Base-by-base conservation (phyloP, 1,140 invertebrate genomes). In the Eupristina koningsbergeri region DNA sequence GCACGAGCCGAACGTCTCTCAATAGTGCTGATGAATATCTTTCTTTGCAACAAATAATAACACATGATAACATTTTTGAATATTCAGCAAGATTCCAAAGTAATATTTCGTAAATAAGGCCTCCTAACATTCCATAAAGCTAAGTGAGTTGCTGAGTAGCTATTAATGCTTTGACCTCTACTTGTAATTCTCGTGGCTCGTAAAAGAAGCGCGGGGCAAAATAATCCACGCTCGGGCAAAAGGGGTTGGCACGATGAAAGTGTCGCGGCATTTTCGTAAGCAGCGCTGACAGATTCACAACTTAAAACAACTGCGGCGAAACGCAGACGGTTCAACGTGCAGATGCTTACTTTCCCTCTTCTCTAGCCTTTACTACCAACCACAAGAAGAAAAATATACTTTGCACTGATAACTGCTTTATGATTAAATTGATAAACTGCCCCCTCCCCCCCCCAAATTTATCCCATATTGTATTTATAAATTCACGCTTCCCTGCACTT, bases 201-300 rank as follows among this genome's bases (percentile, higher is more conserved):
- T 39, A 75, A 75, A 75, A 74, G 71, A 74, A 75, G 45, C 29
- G n/a, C 29, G 73, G 36, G 53, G 3, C 53, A 77, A 39, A 61
- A 77, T 58, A 63, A 50, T 63, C 58, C 11, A 64, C 36, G 39
- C 34, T 9, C 22, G 26, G 0, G 0, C 8, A 36, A 15, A n/a
- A 1, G 19, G 34, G 34, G 75, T 50, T 61, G 11, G 31, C 7
- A 61, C 17, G 39, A 17, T 11, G 7, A 45, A 45, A 67, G 36
- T 63, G 36, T 45, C 45, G 78, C 45, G 41, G 71, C 26, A 63
- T 45, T 64, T 47, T 86, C 76, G 87, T 86, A 83, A 39, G 74
- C 47, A 73, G 80, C 87, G 91, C 89, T 90, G 91, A 91, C 88
- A 88, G 90, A 91, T 92, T 92, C 89, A 92, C 89, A 73, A 85